phyloP scores from a whole-genome alignment of 2,888 invertebrate species.

The Idaea dimidiata region DNA sequence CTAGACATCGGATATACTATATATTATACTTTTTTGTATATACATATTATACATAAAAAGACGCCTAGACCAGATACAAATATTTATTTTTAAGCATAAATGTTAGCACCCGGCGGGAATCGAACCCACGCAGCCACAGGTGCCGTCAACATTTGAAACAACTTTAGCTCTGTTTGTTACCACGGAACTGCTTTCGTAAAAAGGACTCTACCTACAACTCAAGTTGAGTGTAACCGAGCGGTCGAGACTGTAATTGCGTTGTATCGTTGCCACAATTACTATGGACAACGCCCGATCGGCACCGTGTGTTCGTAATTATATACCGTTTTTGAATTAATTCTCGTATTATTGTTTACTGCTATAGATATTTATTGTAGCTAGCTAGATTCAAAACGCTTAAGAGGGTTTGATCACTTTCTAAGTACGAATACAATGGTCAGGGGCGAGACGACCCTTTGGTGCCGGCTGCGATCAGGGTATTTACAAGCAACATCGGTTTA shows the following conservation, averaged over 20 bases:
- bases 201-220: constrained; percentile 14
- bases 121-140: too few species aligned
- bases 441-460: not conserved
- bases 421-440: not conserved
- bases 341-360: not conserved
- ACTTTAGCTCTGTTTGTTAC: too few species aligned
- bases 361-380: not conserved
- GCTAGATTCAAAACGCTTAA: not conserved
- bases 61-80: too few species aligned
- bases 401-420: not conserved
- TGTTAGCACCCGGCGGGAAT: too few species aligned
- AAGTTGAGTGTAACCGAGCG: constrained; percentile 37
- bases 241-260: constrained; percentile 50
- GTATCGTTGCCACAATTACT: constrained; percentile 42
- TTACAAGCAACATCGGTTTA: not conserved
- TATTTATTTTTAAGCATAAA: too few species aligned
- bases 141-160: too few species aligned
- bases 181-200: not conserved
- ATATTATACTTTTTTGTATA: too few species aligned
- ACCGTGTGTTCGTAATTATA: not conserved
- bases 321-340: not conserved
- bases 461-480: not conserved
- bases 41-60: too few species aligned
- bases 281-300: constrained; percentile 19
- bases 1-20: too few species aligned